Percentiles rank a stretch among this genome's conserved stretches.
phyloP scores from a whole-genome alignment of 2,797 vertebrate genomes.

The Apodemus agrarius region DNA sequence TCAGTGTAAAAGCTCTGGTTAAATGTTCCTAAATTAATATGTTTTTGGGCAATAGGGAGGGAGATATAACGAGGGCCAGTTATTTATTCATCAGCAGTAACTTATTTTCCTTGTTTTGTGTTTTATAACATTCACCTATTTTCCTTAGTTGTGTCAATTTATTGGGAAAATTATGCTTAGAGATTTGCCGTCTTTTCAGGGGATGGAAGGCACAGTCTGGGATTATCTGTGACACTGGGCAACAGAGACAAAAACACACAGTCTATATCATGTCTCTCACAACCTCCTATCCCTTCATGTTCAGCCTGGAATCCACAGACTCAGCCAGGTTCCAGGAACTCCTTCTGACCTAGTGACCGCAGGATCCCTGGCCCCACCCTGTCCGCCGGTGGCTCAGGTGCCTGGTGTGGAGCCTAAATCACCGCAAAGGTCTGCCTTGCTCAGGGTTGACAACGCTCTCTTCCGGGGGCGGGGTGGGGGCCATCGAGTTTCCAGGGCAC shows the following conservation, averaged over 20 bases:
- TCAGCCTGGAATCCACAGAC: not conserved
- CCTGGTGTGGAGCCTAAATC: not conserved
- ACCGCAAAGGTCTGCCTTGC: not conserved
- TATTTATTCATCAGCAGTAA: conserved; percentile 41
- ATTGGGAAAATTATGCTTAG: conserved; percentile 28
- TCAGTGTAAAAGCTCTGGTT: not conserved
- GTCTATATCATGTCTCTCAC: not conserved
- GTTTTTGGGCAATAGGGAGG: not conserved
- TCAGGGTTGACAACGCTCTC: not conserved
- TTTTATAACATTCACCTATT: conserved; percentile 26
- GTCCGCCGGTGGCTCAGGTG: too few species aligned
- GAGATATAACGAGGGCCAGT: not conserved
- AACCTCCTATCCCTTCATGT: not conserved
- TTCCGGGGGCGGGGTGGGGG: too few species aligned
- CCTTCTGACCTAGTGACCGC: not conserved
- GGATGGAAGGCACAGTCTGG: too few species aligned
- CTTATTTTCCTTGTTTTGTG: conserved; percentile 10
- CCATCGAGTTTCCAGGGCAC: not conserved
- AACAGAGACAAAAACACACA: not conserved
- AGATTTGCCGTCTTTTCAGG: not conserved
- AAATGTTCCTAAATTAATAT: conserved; percentile 31
- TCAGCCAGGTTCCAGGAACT: not conserved
- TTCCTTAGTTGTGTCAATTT: not conserved
- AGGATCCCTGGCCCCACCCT: not conserved
- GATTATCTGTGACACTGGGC: not conserved